Evolutionary conservation across 37 sponge, comb jelly and placozoan genomes (phyloP), one percentile per base, ranked within the genome.

Genomic region (Agelas oroides): DNA sequence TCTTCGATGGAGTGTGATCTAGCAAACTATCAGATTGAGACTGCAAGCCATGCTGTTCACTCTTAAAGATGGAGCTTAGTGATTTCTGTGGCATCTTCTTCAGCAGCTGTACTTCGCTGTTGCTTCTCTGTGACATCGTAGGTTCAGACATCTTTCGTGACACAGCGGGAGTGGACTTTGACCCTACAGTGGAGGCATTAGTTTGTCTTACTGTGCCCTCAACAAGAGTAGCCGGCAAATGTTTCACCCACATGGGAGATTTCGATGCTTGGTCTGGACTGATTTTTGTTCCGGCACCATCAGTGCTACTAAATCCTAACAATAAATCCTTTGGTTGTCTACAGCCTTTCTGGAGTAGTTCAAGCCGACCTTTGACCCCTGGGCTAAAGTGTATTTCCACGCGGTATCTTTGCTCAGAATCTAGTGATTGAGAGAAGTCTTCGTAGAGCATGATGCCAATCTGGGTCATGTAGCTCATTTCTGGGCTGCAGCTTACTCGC

Each of bases 381-480:
- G 92, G 78, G 31, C 92, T 87, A 73, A 82, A 81, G 77, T 83
- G 92, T 15, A 92, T 56, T 31, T 83, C 36, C 28, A 92, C 83
- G 0, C 62, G 32, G 73, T 83, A 92, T 2, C 79, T 59, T 20
- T 59, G 32, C 6, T 53, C 39, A 19, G 86, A 77, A 41, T 78
- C 82, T 19, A 40, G 36, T 65, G 82, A 78, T 63, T 91, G 52
- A 1, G 79, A 72, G 38, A n/a, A 76, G 72, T 95, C 96, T 52
- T 97, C 98, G 72, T 88, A 97, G 52, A 97, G 77, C 71, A 92
- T 69, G 73, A 97, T 91, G 34, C 95, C 85, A 55, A 97, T 91
- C 68, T 95, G 98, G 32, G 96, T 93, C 53, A 90, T 70, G 88
- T 95, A 97, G 81, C 91, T 95, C 31, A 85, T 76, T 70, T 97